phyloP scores from a whole-genome alignment of 2,888 invertebrate species.

The Diaphora mendica region DNA sequence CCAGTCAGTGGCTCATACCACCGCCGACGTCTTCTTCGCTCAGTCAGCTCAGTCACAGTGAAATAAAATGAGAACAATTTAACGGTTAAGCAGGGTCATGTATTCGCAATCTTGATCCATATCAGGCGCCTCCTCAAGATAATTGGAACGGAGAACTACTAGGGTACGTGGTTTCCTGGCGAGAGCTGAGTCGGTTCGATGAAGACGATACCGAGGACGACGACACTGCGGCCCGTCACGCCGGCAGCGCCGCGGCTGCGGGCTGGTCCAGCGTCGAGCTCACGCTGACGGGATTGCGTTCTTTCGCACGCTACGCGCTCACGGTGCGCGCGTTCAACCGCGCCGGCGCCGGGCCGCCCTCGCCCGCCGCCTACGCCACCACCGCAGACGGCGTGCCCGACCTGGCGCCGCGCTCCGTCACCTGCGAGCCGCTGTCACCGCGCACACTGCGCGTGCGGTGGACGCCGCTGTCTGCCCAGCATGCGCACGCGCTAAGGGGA shows the following conservation, averaged over 20 bases:
- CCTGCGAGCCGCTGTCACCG: conserved; percentile 89
- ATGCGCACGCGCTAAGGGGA: conserved; percentile 89
- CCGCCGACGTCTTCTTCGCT: too few relatives aligned
- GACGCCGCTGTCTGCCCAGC: conserved; percentile 87
- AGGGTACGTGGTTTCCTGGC: conserved; percentile 90
- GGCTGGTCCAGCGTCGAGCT: conserved; percentile 89
- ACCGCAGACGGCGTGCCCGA: conserved; percentile 93
- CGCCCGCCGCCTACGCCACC: conserved; percentile 89
- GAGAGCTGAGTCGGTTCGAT: conserved; percentile 56
- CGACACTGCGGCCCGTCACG: conserved; percentile 30
- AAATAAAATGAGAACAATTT: neutral
- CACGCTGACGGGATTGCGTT: conserved; percentile 88
- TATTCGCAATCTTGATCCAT: neutral
- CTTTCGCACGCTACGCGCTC: conserved; percentile 92
- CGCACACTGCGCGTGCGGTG: conserved; percentile 90
- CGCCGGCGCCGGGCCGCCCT: conserved; percentile 92
- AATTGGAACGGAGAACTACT: conserved; percentile 91
- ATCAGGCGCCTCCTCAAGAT: conserved; percentile 88
- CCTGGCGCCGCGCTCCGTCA: conserved; percentile 89
- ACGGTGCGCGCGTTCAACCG: conserved; percentile 93
- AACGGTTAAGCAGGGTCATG: neutral
- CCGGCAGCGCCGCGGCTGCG: conserved; percentile 77
- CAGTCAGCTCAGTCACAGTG: neutral
- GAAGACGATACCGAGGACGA: conserved; percentile 62
- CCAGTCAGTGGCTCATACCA: too few relatives aligned